Evolutionary conservation across 2,113 vertebrate genomes (phyloP), one percentile per base, ranked within the genome.

Genomic region (Laticauda colubrina): DNA sequence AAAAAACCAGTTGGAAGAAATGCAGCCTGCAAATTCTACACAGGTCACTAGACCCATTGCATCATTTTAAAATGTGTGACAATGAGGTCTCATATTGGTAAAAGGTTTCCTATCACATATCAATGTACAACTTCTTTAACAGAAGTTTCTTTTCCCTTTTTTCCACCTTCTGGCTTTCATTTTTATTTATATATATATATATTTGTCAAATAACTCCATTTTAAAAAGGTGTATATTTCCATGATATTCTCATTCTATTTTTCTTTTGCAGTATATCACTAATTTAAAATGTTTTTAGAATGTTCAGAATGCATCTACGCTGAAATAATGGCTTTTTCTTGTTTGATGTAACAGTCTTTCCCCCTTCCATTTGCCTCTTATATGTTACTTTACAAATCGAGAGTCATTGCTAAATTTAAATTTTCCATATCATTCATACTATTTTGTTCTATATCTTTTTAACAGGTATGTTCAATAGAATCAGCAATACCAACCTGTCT

Each of bases 1-100:
- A 0, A 51, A 1, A 9, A 89, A 14, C 12, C 0, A 0, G 0
- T 0, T 0, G 87, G 57, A 1, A 2, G 1, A 29, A 91, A 26
- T 56, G 5, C 6, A 43, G 94, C 23, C 24, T 85, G 43, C 29
- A 93, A 24, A 10, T 75, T 92, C 51, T 48, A 1, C 64, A 91
- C 51, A 93, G 92, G 43, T 2, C 89, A 90, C 34, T 64, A 94
- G 21, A 89, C 12, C 54, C 21, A 69, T 69, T 43, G 54, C 89
- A 94, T 88, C 10, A 24, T 4, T 48, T 57, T 85, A 90, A 56
- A 95, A 0, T 61, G 48, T 54, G 12, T 89, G 21, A 23, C 7
- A 92, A 2, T 39, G 7, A 91, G 8, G 4, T 92, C 0, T n/a
- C 61, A 18, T 15, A 87, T 8, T 48, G 1, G 85, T 54, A 2